These are phyloP conservation scores for Atlantisia rogersi DNA, from an alignment of 2,113 vertebrate species.

Conservation along the genomic window DNA sequence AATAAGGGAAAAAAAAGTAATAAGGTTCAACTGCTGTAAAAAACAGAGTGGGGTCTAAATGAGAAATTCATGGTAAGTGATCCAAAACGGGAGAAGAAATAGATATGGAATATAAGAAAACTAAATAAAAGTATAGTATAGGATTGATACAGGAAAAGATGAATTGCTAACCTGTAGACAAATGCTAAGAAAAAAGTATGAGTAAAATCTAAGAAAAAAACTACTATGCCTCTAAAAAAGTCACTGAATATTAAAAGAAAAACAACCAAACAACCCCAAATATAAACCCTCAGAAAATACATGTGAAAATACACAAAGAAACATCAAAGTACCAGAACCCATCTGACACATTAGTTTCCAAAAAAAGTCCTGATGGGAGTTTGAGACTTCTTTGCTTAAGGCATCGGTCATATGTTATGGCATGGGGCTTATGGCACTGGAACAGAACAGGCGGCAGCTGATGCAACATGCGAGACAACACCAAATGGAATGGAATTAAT, in stretches of 20 bases:
- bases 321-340: not conserved
- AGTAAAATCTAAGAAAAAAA: not conserved
- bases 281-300: not conserved
- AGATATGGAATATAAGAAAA: not conserved
- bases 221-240: not conserved
- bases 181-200: not conserved
- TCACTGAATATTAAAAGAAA: not conserved
- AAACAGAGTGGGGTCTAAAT: not conserved
- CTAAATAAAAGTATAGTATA: not conserved
- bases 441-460: not conserved
- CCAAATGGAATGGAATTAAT: not conserved
- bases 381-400: not conserved
- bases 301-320: not conserved
- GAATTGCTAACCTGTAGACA: not conserved
- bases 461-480: not conserved
- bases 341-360: not conserved
- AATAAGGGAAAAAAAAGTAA: not conserved
- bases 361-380: not conserved
- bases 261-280: too few relatives aligned
- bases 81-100: not conserved
- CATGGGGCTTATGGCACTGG: rapidly evolving
- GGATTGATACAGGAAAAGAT: not conserved
- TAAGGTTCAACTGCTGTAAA: not conserved
- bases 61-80: not conserved
- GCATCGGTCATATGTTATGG: not conserved